Conservation (phyloP, 23 tunicate genomes). For the Pegea sp. region DNA sequence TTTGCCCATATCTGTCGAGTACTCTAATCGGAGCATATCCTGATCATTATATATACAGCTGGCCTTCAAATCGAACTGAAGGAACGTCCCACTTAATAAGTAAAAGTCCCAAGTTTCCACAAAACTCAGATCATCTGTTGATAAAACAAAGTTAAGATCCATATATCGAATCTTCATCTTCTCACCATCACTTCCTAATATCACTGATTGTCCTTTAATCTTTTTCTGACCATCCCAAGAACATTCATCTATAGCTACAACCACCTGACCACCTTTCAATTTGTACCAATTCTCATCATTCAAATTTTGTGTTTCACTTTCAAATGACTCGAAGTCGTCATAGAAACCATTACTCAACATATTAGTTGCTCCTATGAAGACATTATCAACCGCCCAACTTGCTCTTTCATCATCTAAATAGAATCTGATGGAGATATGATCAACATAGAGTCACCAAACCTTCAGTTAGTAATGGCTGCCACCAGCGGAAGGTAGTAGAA, state of each 20-base stretch:
- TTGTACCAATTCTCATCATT: conserved; percentile 19
- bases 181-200: neutral
- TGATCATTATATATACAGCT: conserved; percentile 11
- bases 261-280: conserved; percentile 13
- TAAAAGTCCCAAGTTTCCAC: conserved; percentile 71
- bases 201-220: neutral
- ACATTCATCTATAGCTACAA: neutral
- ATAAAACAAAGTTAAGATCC: neutral
- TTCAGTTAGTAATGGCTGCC: conserved; percentile 50
- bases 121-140: conserved; percentile 2
- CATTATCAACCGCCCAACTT: conserved; percentile 63
- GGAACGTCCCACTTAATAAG: conserved; percentile 27
- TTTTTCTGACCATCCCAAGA: neutral
- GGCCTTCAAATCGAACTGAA: conserved; percentile 59
- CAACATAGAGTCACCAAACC: conserved; percentile 8
- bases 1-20: conserved; percentile 39
- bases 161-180: neutral
- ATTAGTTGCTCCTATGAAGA: conserved; percentile 55
- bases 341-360: conserved; percentile 20
- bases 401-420: conserved; percentile 27
- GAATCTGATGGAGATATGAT: too few relatives aligned
- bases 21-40: conserved; percentile 19
- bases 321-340: conserved; percentile 20
- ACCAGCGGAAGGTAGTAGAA: conserved; percentile 63
- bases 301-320: neutral